These are phyloP conservation scores for Mus spretus DNA, from an alignment of 2,797 vertebrate genomes.

Conservation along the genomic window DNA sequence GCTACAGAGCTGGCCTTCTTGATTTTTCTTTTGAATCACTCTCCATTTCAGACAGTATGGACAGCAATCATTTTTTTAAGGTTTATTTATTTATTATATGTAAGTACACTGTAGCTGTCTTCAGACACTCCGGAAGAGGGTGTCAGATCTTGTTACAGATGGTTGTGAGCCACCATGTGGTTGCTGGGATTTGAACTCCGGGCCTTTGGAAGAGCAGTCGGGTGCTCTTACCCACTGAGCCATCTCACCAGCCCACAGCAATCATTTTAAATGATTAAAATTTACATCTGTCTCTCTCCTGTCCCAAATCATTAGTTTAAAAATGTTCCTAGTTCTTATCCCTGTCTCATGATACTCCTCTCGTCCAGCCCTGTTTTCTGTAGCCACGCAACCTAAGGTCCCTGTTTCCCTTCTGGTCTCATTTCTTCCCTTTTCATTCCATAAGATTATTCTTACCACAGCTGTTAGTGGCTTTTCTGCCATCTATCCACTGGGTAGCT, in stretches of 20 bases:
- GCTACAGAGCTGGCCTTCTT: not conserved
- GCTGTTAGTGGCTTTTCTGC: not conserved
- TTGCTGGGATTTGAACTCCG: too few relatives aligned
- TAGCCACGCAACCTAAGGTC: not conserved
- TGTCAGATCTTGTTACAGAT: too few relatives aligned
- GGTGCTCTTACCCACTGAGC: too few relatives aligned
- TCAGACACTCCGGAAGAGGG: too few relatives aligned
- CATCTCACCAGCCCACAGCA: too few relatives aligned
- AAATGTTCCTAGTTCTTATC: not conserved
- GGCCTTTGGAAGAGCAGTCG: too few relatives aligned
- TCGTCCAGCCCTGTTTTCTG: not conserved
- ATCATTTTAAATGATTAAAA: not conserved
- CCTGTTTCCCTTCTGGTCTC: not conserved
- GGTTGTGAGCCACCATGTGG: too few relatives aligned
- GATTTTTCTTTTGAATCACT: not conserved
- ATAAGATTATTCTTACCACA: not conserved
- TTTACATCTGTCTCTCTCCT: not conserved
- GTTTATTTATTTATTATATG: too few relatives aligned
- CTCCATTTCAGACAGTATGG: not conserved
- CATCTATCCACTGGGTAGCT: not conserved
- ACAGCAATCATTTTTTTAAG: not conserved
- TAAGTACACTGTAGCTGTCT: too few relatives aligned
- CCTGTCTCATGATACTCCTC: not conserved
- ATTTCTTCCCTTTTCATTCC: not conserved
- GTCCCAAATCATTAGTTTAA: not conserved